Percentiles rank a stretch among this genome's conserved stretches.
Evolutionary conservation across 64 coral and sea anemone species (phyloP).

Genomic region (Actinia equina): DNA sequence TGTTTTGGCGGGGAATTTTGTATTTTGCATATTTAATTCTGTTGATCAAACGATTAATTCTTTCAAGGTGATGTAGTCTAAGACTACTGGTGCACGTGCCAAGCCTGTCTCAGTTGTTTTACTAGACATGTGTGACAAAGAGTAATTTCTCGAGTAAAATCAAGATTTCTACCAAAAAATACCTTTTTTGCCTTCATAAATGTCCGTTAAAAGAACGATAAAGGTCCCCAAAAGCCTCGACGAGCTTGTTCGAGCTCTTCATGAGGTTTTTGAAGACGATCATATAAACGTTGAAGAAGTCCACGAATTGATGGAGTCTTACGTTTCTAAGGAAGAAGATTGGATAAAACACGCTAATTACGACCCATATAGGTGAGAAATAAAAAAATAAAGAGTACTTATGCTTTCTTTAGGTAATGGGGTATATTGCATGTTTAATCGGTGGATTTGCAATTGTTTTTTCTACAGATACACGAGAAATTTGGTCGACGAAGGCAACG

Average conservation of each 20-base stretch:
- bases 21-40: not conserved
- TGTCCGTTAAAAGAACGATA: slow-evolving; percentile 44
- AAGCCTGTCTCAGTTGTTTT: not conserved
- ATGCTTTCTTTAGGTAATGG: not conserved
- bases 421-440: not conserved
- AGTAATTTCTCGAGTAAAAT: not conserved
- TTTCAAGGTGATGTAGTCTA: not conserved
- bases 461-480: slow-evolving; percentile 88
- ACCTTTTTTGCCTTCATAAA: not conserved
- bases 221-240: slow-evolving; percentile 59
- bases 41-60: slow-evolving; percentile 3
- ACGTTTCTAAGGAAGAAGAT: slow-evolving; percentile 65
- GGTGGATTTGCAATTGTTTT: not conserved
- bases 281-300: slow-evolving; percentile 83
- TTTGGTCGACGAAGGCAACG: slow-evolving; percentile 95
- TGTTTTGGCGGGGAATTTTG: not conserved
- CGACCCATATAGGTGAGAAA: slow-evolving; percentile 68
- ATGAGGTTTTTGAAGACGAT: slow-evolving; percentile 73
- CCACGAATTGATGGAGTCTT: slow-evolving; percentile 68
- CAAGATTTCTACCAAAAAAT: not conserved
- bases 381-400: not conserved
- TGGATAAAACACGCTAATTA: slow-evolving; percentile 90
- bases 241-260: slow-evolving; percentile 59
- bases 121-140: no score
- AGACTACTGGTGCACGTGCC: not conserved